A percentile compares a stretch with the other conserved stretches of the same genome.
These are phyloP conservation scores for Hestina assimilis DNA, from an alignment of 1,140 invertebrate genomes.

Conservation along the genomic window DNA sequence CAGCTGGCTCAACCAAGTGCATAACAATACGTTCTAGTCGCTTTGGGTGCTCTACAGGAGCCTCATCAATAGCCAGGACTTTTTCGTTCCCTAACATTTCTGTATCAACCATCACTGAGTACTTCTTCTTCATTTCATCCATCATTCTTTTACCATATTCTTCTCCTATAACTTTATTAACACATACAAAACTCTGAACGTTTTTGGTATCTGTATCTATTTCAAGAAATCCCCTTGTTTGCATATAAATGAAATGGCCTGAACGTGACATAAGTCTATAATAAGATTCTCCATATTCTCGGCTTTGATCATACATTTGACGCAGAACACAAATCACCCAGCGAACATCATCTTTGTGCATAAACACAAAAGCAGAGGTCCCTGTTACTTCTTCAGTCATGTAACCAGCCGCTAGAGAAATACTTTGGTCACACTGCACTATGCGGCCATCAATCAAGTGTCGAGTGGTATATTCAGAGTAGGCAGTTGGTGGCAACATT, in stretches of 20 bases:
- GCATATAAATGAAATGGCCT: slow-evolving; percentile 89
- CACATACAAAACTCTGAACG: slow-evolving; percentile 91
- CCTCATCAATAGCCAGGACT: slow-evolving; percentile 57
- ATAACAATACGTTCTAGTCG: slow-evolving; percentile 84
- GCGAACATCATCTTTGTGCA: slow-evolving; percentile 91
- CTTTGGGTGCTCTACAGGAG: slow-evolving; percentile 82
- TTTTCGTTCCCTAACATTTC: slow-evolving; percentile 54
- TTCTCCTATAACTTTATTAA: slow-evolving; percentile 88
- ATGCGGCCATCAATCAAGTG: slow-evolving; percentile 92
- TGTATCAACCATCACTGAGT: slow-evolving; percentile 83
- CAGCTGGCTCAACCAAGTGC: slow-evolving; percentile 82
- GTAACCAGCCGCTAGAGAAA: slow-evolving; percentile 91
- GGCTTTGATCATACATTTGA: slow-evolving; percentile 91
- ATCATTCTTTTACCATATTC: slow-evolving; percentile 85
- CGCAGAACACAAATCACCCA: slow-evolving; percentile 91
- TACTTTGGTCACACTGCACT: slow-evolving; percentile 92
- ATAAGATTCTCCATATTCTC: slow-evolving; percentile 88
- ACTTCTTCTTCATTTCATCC: slow-evolving; percentile 87
- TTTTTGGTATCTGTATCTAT: slow-evolving; percentile 85
- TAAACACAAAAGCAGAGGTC: slow-evolving; percentile 89
- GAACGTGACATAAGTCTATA: slow-evolving; percentile 89
- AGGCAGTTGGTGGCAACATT: slow-evolving; percentile 84
- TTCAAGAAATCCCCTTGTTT: slow-evolving; percentile 90
- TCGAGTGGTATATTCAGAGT: slow-evolving; percentile 90
- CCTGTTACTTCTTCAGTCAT: slow-evolving; percentile 92